These are phyloP conservation scores for Toxostoma redivivum DNA, from an alignment of 2,113 vertebrate genomes.

Conservation along the genomic window DNA sequence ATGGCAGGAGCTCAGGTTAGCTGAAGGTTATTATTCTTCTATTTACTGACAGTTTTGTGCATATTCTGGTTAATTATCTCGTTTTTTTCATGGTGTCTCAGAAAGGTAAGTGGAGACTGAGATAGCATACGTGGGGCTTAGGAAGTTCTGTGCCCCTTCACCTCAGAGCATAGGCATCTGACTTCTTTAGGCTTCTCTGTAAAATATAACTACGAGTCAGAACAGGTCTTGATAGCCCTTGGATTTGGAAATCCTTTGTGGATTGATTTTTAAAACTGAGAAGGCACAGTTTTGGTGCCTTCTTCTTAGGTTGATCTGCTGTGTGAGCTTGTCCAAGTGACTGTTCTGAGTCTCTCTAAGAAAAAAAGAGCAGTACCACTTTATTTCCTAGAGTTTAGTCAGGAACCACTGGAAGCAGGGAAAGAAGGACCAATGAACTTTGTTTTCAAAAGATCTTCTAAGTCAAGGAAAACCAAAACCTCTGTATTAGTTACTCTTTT, in stretches of 20 bases:
- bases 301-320: background rate
- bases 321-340: background rate
- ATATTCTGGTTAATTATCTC: background rate
- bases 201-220: background rate
- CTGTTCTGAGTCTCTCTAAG: background rate
- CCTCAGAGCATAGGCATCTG: background rate
- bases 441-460: background rate
- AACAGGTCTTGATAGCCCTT: background rate
- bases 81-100: background rate
- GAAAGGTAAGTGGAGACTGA: background rate
- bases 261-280: background rate
- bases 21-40: background rate
- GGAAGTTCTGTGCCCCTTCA: background rate
- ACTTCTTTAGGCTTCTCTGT: background rate
- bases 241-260: background rate
- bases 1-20: background rate
- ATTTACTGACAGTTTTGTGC: background rate
- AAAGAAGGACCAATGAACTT: background rate
- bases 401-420: background rate
- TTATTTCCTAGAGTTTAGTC: background rate
- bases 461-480: background rate
- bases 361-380: background rate
- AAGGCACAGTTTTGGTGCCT: background rate
- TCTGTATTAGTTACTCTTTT: background rate
- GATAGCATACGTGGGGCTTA: background rate